These are phyloP conservation scores for Anthopleura sola DNA, from an alignment of 64 coral and sea anemone species.

Conservation along the genomic window DNA sequence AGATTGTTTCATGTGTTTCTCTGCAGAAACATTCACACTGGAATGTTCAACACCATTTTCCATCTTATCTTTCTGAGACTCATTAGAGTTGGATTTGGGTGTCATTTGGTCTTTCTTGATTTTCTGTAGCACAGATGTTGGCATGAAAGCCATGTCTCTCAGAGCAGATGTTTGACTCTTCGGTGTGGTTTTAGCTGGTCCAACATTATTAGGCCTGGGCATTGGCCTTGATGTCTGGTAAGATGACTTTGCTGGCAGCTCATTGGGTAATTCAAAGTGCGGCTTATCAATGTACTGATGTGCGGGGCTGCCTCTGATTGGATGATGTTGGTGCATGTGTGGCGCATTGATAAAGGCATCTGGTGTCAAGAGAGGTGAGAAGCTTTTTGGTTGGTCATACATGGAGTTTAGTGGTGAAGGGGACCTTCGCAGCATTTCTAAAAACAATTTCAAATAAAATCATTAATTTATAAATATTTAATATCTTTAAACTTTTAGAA, in stretches of 20 bases:
- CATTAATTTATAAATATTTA: not conserved
- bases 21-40: not conserved
- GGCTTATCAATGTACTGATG: not conserved
- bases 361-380: constrained; percentile 32
- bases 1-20: not conserved
- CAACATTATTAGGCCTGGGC: not conserved
- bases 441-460: not conserved
- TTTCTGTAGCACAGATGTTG: constrained; percentile 52
- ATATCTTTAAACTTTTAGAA: no score
- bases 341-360: constrained; percentile 9
- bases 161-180: constrained; percentile 14
- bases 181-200: not conserved
- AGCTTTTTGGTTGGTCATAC: constrained; percentile 35
- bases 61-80: not conserved
- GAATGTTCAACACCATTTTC: not conserved
- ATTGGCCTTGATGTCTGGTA: not conserved
- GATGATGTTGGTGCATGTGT: not conserved
- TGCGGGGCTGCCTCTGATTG: not conserved
- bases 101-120: constrained; percentile 49
- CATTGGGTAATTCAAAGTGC: constrained; percentile 12
- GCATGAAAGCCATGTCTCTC: constrained; percentile 50
- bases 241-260: not conserved
- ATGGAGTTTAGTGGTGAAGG: constrained; percentile 55
- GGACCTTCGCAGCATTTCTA: constrained; percentile 35
- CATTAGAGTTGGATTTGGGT: constrained; percentile 22